These are phyloP conservation scores for Triplophysa yarkandensis DNA, from an alignment of 2,797 vertebrate genomes.

Conservation along the genomic window DNA sequence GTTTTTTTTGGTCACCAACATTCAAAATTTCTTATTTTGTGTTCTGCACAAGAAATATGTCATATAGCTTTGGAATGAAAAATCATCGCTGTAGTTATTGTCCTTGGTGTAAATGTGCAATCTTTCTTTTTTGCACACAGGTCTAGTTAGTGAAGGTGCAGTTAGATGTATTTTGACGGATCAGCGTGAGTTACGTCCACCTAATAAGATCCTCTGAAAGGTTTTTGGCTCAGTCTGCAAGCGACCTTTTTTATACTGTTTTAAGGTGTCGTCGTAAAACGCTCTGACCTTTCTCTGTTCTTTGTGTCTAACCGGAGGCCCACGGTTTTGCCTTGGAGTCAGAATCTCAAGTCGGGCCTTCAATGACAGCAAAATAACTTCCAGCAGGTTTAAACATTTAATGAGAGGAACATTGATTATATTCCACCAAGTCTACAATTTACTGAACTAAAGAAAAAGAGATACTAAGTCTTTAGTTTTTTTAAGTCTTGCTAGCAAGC, in stretches of 20 bases:
- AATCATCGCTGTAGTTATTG: no score
- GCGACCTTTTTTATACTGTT: conserved; percentile 42
- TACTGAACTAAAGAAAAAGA: neutral
- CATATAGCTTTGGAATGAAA: no score
- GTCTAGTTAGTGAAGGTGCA: conserved; percentile 7
- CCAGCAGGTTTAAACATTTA: conserved; percentile 36
- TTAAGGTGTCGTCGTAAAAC: conserved; percentile 52
- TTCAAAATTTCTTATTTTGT: no score
- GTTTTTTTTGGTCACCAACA: no score
- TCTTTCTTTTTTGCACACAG: conserved; percentile 33
- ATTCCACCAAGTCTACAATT: neutral
- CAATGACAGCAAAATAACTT: conserved; percentile 41
- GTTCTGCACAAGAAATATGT: no score
- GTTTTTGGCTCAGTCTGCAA: conserved; percentile 32
- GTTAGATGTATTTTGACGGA: conserved; percentile 33
- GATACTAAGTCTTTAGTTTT: neutral
- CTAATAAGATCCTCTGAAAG: conserved; percentile 26
- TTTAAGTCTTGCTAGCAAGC: neutral
- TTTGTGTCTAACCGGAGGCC: conserved; percentile 42
- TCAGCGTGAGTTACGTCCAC: conserved; percentile 38
- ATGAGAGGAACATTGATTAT: conserved; percentile 12
- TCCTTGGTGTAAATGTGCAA: no score
- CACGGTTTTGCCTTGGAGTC: conserved; percentile 24
- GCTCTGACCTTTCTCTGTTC: conserved; percentile 51
- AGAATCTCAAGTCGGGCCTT: conserved; percentile 39